These are phyloP conservation scores for Ichneumoninae sp. DNA, from an alignment of 2,888 invertebrate species.

Conservation along the genomic window DNA sequence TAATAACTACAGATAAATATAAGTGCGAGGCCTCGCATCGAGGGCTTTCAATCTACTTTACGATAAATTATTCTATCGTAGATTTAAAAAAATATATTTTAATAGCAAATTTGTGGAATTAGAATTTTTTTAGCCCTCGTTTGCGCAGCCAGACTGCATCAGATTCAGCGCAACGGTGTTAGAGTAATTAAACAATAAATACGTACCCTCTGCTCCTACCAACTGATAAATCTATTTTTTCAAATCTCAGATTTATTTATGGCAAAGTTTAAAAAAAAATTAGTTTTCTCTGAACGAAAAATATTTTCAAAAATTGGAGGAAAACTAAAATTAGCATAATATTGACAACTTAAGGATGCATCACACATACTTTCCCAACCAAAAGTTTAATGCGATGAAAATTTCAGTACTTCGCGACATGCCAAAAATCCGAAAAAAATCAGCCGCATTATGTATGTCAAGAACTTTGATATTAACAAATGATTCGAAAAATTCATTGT, in stretches of 20 bases:
- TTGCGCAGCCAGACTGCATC: conserved; percentile 55
- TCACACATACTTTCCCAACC: too few species aligned
- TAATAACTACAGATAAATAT: conserved; percentile 9
- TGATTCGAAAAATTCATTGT: too few species aligned
- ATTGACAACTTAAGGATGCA: too few species aligned
- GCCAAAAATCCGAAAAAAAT: too few species aligned
- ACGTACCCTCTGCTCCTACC: conserved; percentile 78
- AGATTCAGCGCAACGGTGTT: conserved; percentile 49
- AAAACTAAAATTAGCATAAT: not conserved
- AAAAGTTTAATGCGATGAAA: too few species aligned
- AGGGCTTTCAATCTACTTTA: not conserved
- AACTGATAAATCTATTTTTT: conserved; percentile 69
- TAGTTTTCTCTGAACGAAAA: not conserved
- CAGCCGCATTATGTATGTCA: too few species aligned
- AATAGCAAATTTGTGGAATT: not conserved
- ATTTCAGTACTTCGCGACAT: too few species aligned
- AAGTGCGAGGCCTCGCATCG: not conserved
- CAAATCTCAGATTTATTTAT: conserved; percentile 69
- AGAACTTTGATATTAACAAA: too few species aligned
- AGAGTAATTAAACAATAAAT: conserved; percentile 65
- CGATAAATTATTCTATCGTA: not conserved
- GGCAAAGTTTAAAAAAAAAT: conserved; percentile 58
- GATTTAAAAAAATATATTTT: conserved; percentile 1
- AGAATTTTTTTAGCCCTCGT: conserved; percentile 43
- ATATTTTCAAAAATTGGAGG: conserved; percentile 11